Evolutionary conservation across 2,888 invertebrate species (phyloP), one percentile per base, ranked within the genome.

Genomic region (Drosophila paucipuncta): DNA sequence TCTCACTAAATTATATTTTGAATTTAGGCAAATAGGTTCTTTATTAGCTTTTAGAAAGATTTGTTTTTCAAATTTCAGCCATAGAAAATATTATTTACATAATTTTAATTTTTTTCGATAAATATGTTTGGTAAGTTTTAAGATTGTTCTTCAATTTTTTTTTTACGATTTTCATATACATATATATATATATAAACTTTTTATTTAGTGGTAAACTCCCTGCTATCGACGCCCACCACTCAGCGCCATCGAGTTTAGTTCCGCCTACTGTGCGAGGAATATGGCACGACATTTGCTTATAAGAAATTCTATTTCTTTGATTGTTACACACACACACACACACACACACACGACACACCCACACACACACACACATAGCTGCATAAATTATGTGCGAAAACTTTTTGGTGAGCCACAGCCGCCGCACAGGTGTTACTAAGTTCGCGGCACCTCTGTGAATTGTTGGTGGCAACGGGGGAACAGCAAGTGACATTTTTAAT

Each of bases 401-500:
- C 39, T 80, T 82, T 78, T 67, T 54, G 73, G 68, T 73, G 50
- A 64, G 73, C 68, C 65, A 39, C 73, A 63, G 57, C 13, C 59
- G 65, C 28, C 68, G 55, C 76, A 79, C 83, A 83, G 83, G 78
- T 83, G 83, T 71, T 68, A 53, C 53, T 63, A 74, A 66, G 58
- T 68, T 58, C 33, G 54, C 62, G 30, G 18, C 41, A 47, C 55
- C 41, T 25, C 33, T 52, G 63, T 50, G 43, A 11, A 28, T 33
- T 33, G 33, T 22, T 25, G 54, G 6, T 31, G 49, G 22, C 68
- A 3, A 16, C 16, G 59, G 52, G 35, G 43, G 31, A 41, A 47
- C 63, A 72, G 43, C 74, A 83, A 78, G 74, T 83, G 83, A 83
- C 83, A 75, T 83, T 83, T 83, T 83, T 83, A 83, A 83, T 83